Percentiles rank a stretch among this genome's conserved stretches.
phyloP scores from a whole-genome alignment of 1,140 invertebrate genomes.

The Aplysia californica region DNA sequence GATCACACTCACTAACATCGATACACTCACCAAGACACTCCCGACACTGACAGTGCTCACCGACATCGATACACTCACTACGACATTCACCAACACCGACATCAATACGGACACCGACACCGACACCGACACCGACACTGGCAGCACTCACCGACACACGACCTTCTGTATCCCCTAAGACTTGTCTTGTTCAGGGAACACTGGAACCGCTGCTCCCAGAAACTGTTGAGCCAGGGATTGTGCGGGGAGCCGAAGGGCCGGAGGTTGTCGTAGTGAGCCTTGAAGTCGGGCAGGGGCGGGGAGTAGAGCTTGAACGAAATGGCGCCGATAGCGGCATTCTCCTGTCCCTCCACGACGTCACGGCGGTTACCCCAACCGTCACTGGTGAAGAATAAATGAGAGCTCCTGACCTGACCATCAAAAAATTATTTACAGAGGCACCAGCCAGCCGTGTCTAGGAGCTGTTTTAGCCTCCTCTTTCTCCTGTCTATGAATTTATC shows the following conservation, averaged over 20 bases:
- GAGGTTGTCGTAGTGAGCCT: constrained; percentile 77
- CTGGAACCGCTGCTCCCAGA: constrained; percentile 80
- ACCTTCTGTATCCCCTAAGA: constrained; percentile 18
- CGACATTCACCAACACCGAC: not conserved
- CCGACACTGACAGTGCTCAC: too few relatives aligned
- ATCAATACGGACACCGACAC: too few relatives aligned
- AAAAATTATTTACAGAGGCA: too few relatives aligned
- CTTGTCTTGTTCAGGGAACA: constrained; percentile 69
- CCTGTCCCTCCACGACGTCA: constrained; percentile 79
- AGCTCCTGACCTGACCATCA: too few relatives aligned
- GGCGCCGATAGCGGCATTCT: constrained; percentile 79
- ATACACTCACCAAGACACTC: too few relatives aligned
- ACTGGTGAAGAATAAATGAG: constrained; percentile 64
- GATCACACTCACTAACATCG: too few relatives aligned
- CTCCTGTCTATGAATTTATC: too few relatives aligned
- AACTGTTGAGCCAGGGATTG: constrained; percentile 84
- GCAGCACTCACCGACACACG: constrained; percentile 61
- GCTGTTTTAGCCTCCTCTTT: too few relatives aligned
- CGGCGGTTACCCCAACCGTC: constrained; percentile 81
- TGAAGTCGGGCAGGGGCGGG: constrained; percentile 76
- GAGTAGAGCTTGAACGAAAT: constrained; percentile 82
- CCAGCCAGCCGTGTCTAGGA: too few relatives aligned
- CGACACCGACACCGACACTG: too few relatives aligned
- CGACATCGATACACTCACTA: not conserved
- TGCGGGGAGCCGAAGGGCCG: constrained; percentile 74